Conservation (phyloP, 2,888 invertebrate species). For the Spilosoma lubricipeda region DNA sequence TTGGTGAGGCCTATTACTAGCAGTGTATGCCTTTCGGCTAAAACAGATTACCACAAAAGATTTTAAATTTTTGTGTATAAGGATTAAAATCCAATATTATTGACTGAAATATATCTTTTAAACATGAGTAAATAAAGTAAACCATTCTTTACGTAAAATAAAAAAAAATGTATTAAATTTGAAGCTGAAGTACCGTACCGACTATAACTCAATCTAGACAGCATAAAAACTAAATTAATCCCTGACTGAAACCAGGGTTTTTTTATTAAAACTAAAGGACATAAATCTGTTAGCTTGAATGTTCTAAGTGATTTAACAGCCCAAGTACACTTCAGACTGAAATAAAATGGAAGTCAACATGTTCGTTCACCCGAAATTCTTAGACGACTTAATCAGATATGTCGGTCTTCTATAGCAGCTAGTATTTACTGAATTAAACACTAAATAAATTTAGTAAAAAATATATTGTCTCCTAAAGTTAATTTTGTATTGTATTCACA, state of each 20-base stretch:
- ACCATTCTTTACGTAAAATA: neutral
- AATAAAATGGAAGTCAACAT: slow-evolving; percentile 18
- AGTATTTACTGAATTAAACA: slow-evolving; percentile 11
- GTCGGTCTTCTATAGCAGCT: slow-evolving; percentile 20
- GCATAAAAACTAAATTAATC: slow-evolving; percentile 10
- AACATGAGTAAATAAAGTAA: neutral
- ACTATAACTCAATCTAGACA: slow-evolving; percentile 6
- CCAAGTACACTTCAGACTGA: slow-evolving; percentile 23
- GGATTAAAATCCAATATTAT: neutral
- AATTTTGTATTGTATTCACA: neutral
- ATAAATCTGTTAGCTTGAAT: slow-evolving; percentile 37
- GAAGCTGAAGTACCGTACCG: neutral
- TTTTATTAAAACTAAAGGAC: slow-evolving; percentile 29
- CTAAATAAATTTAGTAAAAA: neutral
- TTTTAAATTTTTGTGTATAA: neutral
- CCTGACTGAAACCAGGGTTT: slow-evolving; percentile 1
- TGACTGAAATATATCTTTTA: neutral
- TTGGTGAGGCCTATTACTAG: too few species aligned
- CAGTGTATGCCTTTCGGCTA: neutral
- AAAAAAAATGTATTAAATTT: neutral
- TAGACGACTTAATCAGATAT: slow-evolving; percentile 45
- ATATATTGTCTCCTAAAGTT: neutral
- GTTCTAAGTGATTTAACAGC: slow-evolving; percentile 38
- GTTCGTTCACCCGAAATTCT: slow-evolving; percentile 43
- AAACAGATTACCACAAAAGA: neutral